phyloP scores from a whole-genome alignment of 2,888 invertebrate genomes.

The Stratiomys singularior region DNA sequence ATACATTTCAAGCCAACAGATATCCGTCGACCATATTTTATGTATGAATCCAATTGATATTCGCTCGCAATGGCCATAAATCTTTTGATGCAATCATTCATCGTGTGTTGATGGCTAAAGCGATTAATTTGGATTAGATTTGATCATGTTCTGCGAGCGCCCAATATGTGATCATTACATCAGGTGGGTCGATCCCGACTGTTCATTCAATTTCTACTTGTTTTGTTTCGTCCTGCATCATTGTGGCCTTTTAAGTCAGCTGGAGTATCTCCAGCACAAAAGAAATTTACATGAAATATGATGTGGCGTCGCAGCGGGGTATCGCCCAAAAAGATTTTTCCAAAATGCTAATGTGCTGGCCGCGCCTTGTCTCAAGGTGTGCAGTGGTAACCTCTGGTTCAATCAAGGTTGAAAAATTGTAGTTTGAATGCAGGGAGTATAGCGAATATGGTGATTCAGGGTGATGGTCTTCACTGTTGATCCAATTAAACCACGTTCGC shows the following conservation, averaged over 20 bases:
- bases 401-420: neutral
- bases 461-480: no score
- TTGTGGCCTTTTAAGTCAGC: neutral
- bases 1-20: constrained; percentile 2
- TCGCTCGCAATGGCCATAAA: constrained; percentile 33
- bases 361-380: neutral
- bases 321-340: neutral
- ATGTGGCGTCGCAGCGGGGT: constrained; percentile 17
- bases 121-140: constrained; percentile 37
- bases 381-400: neutral
- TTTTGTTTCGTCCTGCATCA: neutral
- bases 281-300: constrained; percentile 22
- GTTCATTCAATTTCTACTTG: neutral
- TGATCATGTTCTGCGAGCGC: constrained; percentile 8
- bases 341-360: neutral
- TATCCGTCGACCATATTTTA: constrained; percentile 16
- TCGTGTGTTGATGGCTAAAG: constrained; percentile 11
- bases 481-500: no score
- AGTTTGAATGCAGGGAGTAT: no score
- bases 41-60: constrained; percentile 25
- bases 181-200: constrained; percentile 10
- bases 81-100: constrained; percentile 29
- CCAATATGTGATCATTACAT: neutral
- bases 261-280: neutral
- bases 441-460: no score